Evolutionary conservation across 2,113 vertebrate genomes (phyloP).

Genomic region (Neoarius graeffei): DNA sequence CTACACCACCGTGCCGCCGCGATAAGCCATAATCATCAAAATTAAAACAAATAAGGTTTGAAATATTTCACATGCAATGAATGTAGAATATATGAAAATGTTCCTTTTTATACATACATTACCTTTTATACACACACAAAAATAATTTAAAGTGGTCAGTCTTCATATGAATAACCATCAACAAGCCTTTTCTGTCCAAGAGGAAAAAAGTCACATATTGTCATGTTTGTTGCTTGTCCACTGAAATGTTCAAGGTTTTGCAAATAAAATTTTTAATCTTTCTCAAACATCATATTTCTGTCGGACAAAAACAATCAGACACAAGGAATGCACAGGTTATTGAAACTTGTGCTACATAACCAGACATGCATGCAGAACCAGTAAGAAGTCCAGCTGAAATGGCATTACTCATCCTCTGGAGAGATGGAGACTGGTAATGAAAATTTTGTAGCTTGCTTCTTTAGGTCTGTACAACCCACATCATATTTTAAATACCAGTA

Average conservation of each 20-base stretch:
- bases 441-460: conserved; percentile 3
- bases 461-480: neutral
- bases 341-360: neutral
- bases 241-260: neutral
- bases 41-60: too few relatives aligned
- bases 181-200: neutral
- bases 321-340: neutral
- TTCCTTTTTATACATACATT: too few relatives aligned
- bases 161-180: neutral
- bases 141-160: neutral
- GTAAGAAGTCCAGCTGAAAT: neutral
- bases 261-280: neutral
- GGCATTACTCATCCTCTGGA: neutral
- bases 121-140: neutral
- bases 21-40: too few relatives aligned
- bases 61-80: too few relatives aligned
- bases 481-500: neutral
- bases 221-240: neutral
- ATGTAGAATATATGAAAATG: too few relatives aligned
- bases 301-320: neutral
- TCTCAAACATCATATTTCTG: neutral
- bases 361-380: neutral
- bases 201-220: neutral
- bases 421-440: neutral
- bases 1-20: too few relatives aligned